These are phyloP conservation scores for Oasisia sp. DNA, from an alignment of 2,888 invertebrate species.

Conservation along the genomic window DNA sequence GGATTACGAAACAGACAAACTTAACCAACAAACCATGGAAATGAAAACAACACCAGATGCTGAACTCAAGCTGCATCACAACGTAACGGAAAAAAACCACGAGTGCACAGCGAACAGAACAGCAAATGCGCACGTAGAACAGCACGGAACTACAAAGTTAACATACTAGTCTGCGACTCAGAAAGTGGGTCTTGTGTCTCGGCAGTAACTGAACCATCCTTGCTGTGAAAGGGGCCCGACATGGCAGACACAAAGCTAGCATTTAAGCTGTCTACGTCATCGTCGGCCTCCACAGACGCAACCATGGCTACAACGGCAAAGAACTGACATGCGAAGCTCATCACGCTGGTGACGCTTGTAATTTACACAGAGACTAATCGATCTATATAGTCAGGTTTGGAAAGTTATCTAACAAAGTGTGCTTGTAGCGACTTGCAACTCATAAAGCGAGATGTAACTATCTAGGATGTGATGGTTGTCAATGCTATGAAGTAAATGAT, in stretches of 20 bases:
- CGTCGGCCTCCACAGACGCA: constrained; percentile 19
- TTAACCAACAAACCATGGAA: not conserved
- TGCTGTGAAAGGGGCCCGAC: constrained; percentile 24
- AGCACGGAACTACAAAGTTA: not conserved
- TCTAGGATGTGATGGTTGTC: not conserved
- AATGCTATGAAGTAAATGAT: not conserved
- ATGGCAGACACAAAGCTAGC: constrained; percentile 29
- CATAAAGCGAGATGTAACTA: not conserved
- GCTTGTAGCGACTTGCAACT: not conserved
- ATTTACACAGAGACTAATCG: not conserved
- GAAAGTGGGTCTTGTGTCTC: constrained; percentile 21
- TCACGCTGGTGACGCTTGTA: not conserved
- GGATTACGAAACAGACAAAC: not conserved
- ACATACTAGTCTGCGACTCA: constrained; percentile 37
- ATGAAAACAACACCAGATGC: not conserved
- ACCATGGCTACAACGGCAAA: not conserved
- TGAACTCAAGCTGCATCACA: not conserved
- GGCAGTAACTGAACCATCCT: not conserved
- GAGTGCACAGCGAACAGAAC: not conserved
- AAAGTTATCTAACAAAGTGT: not conserved
- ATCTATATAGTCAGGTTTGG: not conserved
- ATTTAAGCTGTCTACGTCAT: constrained; percentile 29
- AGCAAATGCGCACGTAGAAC: not conserved
- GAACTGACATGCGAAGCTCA: not conserved
- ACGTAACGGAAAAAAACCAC: not conserved